Percentiles rank a stretch among this genome's conserved stretches.
phyloP scores from a whole-genome alignment of 2,113 vertebrate genomes.

The Takifugu flavidus region DNA sequence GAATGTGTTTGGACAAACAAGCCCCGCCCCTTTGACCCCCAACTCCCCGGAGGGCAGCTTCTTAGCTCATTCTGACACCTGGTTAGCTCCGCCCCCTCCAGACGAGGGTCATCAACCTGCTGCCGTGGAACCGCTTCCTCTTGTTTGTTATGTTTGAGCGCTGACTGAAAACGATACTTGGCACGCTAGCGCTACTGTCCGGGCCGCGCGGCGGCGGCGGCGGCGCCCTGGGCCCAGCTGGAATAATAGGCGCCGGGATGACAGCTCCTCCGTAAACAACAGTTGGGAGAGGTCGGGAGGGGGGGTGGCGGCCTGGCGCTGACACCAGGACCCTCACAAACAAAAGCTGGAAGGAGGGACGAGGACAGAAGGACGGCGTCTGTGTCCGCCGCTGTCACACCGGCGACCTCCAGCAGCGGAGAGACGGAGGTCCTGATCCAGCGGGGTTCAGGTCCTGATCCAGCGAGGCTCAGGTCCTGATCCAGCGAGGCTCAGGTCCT shows the following conservation, averaged over 20 bases:
- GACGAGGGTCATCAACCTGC: conserved; percentile 33
- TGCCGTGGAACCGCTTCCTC: conserved; percentile 73
- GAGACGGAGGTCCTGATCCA: too few relatives aligned
- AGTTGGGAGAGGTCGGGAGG: conserved; percentile 22
- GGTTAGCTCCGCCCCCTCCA: conserved; percentile 38
- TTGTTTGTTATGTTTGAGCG: conserved; percentile 75
- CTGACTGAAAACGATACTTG: conserved; percentile 47
- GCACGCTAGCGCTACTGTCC: conserved; percentile 23
- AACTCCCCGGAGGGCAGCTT: conserved; percentile 39
- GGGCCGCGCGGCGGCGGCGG: conserved; percentile 38
- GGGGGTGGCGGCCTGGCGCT: too few relatives aligned
- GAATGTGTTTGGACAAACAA: conserved; percentile 49
- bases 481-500: too few relatives aligned
- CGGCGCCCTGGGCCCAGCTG: conserved; percentile 65
- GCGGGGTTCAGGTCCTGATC: too few relatives aligned
- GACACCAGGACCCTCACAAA: too few relatives aligned
- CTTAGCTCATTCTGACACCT: conserved; percentile 61
- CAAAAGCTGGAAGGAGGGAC: conserved; percentile 55
- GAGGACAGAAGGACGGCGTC: conserved; percentile 42
- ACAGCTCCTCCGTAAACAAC: conserved; percentile 62
- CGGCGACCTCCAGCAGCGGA: too few relatives aligned
- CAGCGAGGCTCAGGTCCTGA: too few relatives aligned
- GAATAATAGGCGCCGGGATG: conserved; percentile 71
- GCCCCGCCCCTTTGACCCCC: conserved; percentile 47
- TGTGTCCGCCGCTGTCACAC: conserved; percentile 23